Percentiles rank a stretch among this genome's conserved stretches.
Conservation (phyloP, 35 echinoderm and acorn worm genomes). For the Stichopus chloronotus region DNA sequence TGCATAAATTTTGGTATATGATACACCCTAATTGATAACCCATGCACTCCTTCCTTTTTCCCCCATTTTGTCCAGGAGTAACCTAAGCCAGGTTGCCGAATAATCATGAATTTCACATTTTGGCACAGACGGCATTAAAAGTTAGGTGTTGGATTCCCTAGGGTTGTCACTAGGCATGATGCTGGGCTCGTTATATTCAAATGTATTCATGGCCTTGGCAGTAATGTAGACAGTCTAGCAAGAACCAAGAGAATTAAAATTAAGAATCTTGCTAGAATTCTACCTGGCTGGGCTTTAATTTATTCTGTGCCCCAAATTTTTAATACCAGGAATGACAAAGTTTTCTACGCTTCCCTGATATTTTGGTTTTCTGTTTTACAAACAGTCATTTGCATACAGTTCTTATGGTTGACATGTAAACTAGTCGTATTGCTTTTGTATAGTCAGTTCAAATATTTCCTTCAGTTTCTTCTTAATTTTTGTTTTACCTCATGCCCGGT, state of each 20-base stretch:
- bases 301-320: constrained; percentile 53
- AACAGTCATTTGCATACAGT: constrained; percentile 8
- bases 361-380: constrained; percentile 24
- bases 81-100: constrained; percentile 30
- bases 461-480: background rate
- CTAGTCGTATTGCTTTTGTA: constrained; percentile 1
- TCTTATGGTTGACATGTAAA: background rate
- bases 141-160: constrained; percentile 31
- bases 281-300: constrained; percentile 39
- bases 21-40: constrained; percentile 49
- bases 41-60: constrained; percentile 22
- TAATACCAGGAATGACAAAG: constrained; percentile 20
- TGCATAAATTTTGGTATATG: constrained; percentile 44
- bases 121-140: constrained; percentile 36
- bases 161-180: constrained; percentile 26
- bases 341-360: background rate
- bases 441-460: background rate
- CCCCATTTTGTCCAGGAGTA: constrained; percentile 39
- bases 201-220: constrained; percentile 59
- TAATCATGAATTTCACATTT: constrained; percentile 56
- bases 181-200: constrained; percentile 50
- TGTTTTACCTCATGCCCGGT: background rate
- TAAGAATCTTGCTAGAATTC: constrained; percentile 26
- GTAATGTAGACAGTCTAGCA: constrained; percentile 47
- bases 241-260: constrained; percentile 26